A percentile compares a stretch with the other conserved stretches of the same genome.
Evolutionary conservation across 2,888 invertebrate species (phyloP).

Genomic region (Ctenicera cuprea): DNA sequence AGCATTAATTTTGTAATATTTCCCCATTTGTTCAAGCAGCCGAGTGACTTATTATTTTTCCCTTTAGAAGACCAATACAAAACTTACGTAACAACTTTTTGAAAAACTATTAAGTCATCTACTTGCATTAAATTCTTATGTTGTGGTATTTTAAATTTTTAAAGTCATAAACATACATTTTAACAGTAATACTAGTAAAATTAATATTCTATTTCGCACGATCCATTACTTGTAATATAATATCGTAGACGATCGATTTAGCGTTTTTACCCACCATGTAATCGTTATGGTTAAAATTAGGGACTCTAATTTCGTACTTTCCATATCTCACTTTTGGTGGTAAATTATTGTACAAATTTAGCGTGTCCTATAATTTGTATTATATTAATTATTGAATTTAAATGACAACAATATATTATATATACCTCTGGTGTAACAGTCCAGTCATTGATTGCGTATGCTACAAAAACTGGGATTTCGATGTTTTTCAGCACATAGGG

Average conservation of each 20-base stretch:
- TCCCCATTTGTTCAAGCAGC: too few species aligned
- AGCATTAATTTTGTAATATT: too few species aligned
- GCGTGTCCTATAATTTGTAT: slow-evolving; percentile 67
- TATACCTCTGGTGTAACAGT: slow-evolving; percentile 76
- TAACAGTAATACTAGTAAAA: too few species aligned
- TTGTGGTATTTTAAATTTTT: too few species aligned
- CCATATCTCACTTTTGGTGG: slow-evolving; percentile 61
- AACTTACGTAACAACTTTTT: too few species aligned
- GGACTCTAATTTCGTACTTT: slow-evolving; percentile 64
- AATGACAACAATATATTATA: too few species aligned
- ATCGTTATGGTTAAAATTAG: slow-evolving; percentile 70
- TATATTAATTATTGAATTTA: too few species aligned
- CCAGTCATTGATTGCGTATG: slow-evolving; percentile 80
- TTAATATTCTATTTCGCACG: neutral
- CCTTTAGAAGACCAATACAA: too few species aligned
- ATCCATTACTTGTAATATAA: slow-evolving; percentile 28
- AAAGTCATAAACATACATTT: too few species aligned
- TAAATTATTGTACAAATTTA: slow-evolving; percentile 66
- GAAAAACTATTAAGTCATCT: too few species aligned
- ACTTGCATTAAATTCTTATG: too few species aligned
- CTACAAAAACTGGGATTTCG: slow-evolving; percentile 76
- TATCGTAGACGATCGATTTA: slow-evolving; percentile 53
- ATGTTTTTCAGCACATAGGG: slow-evolving; percentile 77
- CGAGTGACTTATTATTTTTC: too few species aligned
- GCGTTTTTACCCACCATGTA: slow-evolving; percentile 68